These are phyloP conservation scores for Aspidiotus rigidus DNA, from an alignment of 2,888 invertebrate genomes.

Conservation along the genomic window DNA sequence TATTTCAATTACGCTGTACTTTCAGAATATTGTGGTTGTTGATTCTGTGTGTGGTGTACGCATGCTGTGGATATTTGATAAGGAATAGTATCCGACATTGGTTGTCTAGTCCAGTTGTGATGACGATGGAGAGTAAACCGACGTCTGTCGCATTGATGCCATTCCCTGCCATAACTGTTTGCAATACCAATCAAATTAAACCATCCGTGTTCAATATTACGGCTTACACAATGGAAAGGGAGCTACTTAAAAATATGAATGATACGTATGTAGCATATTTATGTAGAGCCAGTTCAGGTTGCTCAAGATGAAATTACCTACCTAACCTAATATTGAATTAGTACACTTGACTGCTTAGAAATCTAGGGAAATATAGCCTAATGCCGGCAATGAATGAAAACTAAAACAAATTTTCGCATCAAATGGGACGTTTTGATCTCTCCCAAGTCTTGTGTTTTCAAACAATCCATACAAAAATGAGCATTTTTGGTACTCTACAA, in stretches of 20 bases:
- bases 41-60: constrained; percentile 9
- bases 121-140: constrained; percentile 25
- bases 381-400: no score
- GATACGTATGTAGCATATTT: constrained; percentile 16
- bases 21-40: constrained; percentile 20
- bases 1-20: background rate
- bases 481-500: no score
- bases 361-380: no score
- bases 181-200: constrained; percentile 28
- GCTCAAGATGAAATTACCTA: no score
- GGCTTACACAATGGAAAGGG: constrained; percentile 6
- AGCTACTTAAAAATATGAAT: constrained; percentile 11
- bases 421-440: no score
- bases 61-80: constrained; percentile 21
- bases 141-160: constrained; percentile 26
- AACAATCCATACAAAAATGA: no score
- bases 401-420: no score
- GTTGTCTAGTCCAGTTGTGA: constrained; percentile 20
- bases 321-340: no score
- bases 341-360: no score
- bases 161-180: constrained; percentile 30
- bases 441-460: no score
- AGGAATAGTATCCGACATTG: constrained; percentile 15
- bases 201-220: constrained; percentile 26
- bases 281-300: background rate